Conservation (phyloP, 2,888 invertebrate species). For the Eristalis tenax region DNA sequence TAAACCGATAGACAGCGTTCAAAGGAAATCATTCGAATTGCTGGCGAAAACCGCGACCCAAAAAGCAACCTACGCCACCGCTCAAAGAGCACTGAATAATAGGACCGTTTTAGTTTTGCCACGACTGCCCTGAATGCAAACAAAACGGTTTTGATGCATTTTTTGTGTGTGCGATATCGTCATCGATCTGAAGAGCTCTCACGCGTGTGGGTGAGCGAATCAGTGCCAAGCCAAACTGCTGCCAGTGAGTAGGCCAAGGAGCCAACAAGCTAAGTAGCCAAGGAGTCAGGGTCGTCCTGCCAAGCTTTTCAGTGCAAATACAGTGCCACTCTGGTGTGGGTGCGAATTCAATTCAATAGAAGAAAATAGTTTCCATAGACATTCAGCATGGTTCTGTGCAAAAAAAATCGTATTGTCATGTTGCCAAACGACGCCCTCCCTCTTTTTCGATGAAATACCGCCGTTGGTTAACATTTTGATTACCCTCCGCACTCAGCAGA, state of each 20-base stretch:
- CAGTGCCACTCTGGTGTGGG: too few species aligned
- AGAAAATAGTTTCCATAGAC: too few species aligned
- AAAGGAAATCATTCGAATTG: conserved; percentile 4
- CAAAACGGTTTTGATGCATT: conserved; percentile 15
- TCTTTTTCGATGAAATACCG: too few species aligned
- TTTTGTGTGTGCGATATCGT: conserved; percentile 7
- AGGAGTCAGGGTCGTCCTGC: conserved; percentile 2
- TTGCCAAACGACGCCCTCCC: too few species aligned
- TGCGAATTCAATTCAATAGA: too few species aligned
- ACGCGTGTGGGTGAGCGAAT: not conserved
- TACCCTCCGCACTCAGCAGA: not conserved
- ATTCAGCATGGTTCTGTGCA: too few species aligned
- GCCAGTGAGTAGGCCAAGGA: not conserved
- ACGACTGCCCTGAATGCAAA: conserved; percentile 17
- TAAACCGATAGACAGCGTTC: not conserved
- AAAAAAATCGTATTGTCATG: too few species aligned
- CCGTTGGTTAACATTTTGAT: not conserved
- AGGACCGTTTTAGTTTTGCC: conserved; percentile 17
- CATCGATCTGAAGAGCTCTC: conserved; percentile 21
- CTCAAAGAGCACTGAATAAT: conserved; percentile 42
- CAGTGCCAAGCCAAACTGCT: not conserved
- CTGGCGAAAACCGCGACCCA: conserved; percentile 8
- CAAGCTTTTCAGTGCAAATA: not conserved
- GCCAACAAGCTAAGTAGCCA: not conserved
- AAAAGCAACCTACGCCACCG: conserved; percentile 15